phyloP scores from a whole-genome alignment of 2,888 invertebrate genomes.

The Netelia inedita region DNA sequence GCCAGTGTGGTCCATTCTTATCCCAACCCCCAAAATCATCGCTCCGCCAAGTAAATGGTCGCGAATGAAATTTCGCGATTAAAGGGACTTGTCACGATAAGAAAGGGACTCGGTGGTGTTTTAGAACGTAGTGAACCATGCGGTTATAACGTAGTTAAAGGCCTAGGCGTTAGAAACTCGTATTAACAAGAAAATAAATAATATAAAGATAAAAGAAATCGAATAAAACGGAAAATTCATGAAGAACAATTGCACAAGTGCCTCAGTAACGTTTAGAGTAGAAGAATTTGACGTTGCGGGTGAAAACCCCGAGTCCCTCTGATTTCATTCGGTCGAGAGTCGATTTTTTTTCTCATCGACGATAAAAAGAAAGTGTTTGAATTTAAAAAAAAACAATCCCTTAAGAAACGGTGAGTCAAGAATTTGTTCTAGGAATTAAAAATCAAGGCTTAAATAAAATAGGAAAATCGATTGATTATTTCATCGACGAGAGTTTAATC shows the following conservation, averaged over 20 bases:
- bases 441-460: no score
- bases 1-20: conserved; percentile 74
- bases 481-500: background rate
- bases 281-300: conserved; percentile 41
- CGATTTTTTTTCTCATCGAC: conserved; percentile 17
- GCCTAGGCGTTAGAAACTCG: conserved; percentile 73
- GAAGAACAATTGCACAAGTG: conserved; percentile 73
- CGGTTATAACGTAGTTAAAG: conserved; percentile 72
- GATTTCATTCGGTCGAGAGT: conserved; percentile 16
- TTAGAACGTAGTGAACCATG: conserved; percentile 74
- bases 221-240: conserved; percentile 59
- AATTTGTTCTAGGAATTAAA: background rate
- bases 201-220: conserved; percentile 13
- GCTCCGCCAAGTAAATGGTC: conserved; percentile 78
- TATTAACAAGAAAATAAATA: conserved; percentile 37
- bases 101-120: conserved; percentile 45
- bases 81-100: conserved; percentile 58
- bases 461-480: background rate
- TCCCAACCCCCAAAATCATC: conserved; percentile 76
- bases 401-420: conserved; percentile 33
- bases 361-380: background rate
- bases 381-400: background rate
- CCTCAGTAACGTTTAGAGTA: conserved; percentile 70
- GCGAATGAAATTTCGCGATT: conserved; percentile 77
- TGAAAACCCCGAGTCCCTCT: conserved; percentile 32